Evolutionary conservation across 2,113 vertebrate species (phyloP).

Genomic region (Scomber japonicus): DNA sequence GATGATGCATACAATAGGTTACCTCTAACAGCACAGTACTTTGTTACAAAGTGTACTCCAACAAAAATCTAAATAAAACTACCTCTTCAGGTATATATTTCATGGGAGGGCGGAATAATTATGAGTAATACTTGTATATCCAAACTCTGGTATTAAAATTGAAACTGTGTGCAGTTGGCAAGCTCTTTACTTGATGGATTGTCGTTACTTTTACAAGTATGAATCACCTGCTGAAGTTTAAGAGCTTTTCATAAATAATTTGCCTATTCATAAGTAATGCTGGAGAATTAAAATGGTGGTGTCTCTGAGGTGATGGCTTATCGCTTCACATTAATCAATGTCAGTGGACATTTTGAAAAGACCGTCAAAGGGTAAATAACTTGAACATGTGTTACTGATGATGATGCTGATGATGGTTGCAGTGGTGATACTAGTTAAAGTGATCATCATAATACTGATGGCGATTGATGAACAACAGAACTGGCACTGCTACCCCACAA

Average conservation of each 20-base stretch:
- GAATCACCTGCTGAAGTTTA: conserved; percentile 75
- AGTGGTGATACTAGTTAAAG: not conserved
- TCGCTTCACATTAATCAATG: conserved; percentile 55
- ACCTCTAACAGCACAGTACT: conserved; percentile 4
- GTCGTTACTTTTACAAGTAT: conserved; percentile 70
- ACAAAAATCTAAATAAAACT: conserved; percentile 46
- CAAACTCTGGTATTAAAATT: conserved; percentile 69
- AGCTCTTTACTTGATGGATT: conserved; percentile 76
- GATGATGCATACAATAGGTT: conserved; percentile 18
- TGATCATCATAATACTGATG: conserved; percentile 7
- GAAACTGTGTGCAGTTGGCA: conserved; percentile 65
- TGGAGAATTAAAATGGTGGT: conserved; percentile 59
- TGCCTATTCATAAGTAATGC: conserved; percentile 71
- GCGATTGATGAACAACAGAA: conserved; percentile 24
- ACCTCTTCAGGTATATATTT: conserved; percentile 50
- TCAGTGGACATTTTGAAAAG: conserved; percentile 35
- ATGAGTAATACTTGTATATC: conserved; percentile 67
- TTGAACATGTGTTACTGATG: conserved; percentile 22
- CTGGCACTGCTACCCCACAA: not conserved
- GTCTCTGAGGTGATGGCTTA: conserved; percentile 40
- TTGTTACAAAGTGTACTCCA: conserved; percentile 36
- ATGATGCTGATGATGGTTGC: not conserved
- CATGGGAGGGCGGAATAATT: conserved; percentile 55
- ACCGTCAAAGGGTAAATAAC: conserved; percentile 37
- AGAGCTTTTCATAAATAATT: conserved; percentile 81